Conservation (phyloP, 2,797 vertebrate species). For the Pygocentrus nattereri region DNA sequence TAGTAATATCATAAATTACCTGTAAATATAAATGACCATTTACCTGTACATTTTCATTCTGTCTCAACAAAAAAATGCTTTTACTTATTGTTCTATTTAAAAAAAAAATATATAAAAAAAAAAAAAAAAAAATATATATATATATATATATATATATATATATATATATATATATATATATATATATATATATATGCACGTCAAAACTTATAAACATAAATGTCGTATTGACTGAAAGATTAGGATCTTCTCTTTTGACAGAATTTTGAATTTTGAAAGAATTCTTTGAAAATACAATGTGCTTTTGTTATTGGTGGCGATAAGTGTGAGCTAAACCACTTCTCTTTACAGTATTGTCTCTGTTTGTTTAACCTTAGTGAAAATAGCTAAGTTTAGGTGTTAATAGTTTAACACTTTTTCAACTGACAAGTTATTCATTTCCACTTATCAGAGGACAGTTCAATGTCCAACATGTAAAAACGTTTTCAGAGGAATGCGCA, state of each 20-base stretch:
- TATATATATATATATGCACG: too few relatives aligned
- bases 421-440: background rate
- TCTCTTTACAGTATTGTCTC: background rate
- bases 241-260: background rate
- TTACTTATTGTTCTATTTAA: too few relatives aligned
- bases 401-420: background rate
- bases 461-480: slow-evolving; percentile 1
- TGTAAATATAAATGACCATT: too few relatives aligned
- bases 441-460: background rate
- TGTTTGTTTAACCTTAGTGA: background rate
- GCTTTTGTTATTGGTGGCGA: background rate
- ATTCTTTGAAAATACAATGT: background rate
- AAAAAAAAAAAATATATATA: too few relatives aligned
- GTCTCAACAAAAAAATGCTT: too few relatives aligned
- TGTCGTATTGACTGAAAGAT: too few relatives aligned
- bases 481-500: slow-evolving; percentile 2
- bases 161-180: too few relatives aligned
- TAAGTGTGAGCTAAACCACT: background rate
- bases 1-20: too few relatives aligned
- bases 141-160: too few relatives aligned
- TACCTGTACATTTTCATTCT: too few relatives aligned
- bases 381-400: background rate
- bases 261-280: background rate
- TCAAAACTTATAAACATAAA: too few relatives aligned
- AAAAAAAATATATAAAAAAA: too few relatives aligned